phyloP scores from a whole-genome alignment of 2,888 invertebrate genomes.

The Eudasyphora cyanicolor region DNA sequence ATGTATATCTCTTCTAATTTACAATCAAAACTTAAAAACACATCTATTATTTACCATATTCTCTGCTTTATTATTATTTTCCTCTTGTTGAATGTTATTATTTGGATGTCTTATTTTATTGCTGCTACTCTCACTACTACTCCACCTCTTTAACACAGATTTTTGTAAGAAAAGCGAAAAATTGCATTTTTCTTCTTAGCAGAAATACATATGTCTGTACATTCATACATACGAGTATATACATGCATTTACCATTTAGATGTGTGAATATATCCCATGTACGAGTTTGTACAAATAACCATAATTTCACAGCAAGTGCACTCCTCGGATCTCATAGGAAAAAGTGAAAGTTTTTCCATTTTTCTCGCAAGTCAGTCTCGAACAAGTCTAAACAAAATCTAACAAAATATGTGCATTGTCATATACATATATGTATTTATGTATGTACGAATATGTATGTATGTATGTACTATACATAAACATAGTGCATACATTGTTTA shows the following conservation, averaged over 20 bases:
- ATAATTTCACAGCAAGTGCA: slow-evolving; percentile 10
- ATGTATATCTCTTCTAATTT: too few relatives aligned
- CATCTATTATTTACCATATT: too few relatives aligned
- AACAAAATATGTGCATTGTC: slow-evolving; percentile 8
- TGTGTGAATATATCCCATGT: not conserved
- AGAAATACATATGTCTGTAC: not conserved
- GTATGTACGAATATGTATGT: not conserved
- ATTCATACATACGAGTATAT: not conserved
- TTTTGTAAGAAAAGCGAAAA: slow-evolving; percentile 9
- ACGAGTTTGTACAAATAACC: not conserved
- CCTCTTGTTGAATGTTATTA: too few relatives aligned
- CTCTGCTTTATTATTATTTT: too few relatives aligned
- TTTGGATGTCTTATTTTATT: too few relatives aligned
- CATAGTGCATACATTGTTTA: too few relatives aligned
- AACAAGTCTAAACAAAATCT: slow-evolving; percentile 10
- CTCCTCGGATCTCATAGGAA: slow-evolving; percentile 11
- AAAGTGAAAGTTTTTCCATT: slow-evolving; percentile 60
- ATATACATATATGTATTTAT: not conserved
- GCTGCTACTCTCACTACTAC: slow-evolving; percentile 12
- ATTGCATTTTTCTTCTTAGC: slow-evolving; percentile 56
- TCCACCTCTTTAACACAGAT: slow-evolving; percentile 44
- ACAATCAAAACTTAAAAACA: too few relatives aligned
- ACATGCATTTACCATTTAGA: not conserved
- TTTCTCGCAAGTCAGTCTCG: not conserved
- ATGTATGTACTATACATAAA: not conserved